phyloP scores from a whole-genome alignment of 2,888 invertebrate genomes.

The Nezara viridula region DNA sequence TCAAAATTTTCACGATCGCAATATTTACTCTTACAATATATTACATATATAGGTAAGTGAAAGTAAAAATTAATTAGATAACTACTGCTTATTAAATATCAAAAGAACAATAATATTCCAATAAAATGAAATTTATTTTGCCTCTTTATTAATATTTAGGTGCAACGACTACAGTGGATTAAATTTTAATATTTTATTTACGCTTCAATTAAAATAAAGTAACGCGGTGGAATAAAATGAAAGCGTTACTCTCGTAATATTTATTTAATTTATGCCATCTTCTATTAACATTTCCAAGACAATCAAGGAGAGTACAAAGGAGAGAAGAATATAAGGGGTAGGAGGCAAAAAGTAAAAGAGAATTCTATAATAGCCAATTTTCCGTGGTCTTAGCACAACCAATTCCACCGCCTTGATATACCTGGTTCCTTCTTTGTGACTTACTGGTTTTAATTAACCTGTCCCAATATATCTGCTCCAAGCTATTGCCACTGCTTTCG shows the following conservation, averaged over 20 bases:
- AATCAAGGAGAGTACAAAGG: not conserved
- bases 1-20: too few species aligned
- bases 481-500: slow-evolving; percentile 17
- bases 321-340: not conserved
- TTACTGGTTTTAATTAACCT: slow-evolving; percentile 42
- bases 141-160: too few species aligned
- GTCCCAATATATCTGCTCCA: slow-evolving; percentile 26
- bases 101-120: too few species aligned
- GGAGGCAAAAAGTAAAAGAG: slow-evolving; percentile 20
- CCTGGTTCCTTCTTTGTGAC: not conserved
- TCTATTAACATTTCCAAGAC: not conserved
- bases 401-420: slow-evolving; percentile 22
- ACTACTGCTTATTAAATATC: too few species aligned
- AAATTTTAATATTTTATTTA: too few species aligned
- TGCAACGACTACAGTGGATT: too few species aligned
- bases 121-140: too few species aligned
- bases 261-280: not conserved
- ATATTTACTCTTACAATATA: too few species aligned
- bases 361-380: slow-evolving; percentile 49
- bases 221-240: not conserved
- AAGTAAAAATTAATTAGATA: too few species aligned
- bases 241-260: not conserved
- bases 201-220: not conserved
- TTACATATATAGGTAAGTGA: too few species aligned
- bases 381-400: slow-evolving; percentile 6